Base-by-base conservation (phyloP, 2,113 vertebrate genomes). In the Camelus bactrianus region DNA sequence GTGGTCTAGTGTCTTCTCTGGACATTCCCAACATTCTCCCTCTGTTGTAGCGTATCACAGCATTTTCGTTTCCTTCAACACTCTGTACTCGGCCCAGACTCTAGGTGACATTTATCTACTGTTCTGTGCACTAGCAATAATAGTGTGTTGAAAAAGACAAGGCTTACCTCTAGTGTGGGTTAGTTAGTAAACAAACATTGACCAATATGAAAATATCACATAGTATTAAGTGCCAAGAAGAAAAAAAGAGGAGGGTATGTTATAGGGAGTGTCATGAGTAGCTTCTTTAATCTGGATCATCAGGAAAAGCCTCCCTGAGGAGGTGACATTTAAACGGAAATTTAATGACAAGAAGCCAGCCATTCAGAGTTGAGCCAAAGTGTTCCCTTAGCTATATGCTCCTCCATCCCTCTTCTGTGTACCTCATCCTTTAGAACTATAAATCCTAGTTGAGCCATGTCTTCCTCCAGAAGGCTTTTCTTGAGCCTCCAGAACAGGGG, bases 161-260 rank as follows among this genome's bases (percentile, higher is more conserved):
- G 26, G 65, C 54, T 64, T 64, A 89, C 15, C 4, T 88, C 75
- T 81, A 81, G 54, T n/a, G 26, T 72, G 26, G 17, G 42, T 52
- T 54, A 70, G 42, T 24, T 67, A 93, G 65, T 38, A 70, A 93
- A 62, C 35, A 75, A 93, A 79, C 52, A 81, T 19, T 30, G 11
- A 52, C 52, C 92, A 64, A 26, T 94, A 64, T 64, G 54, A 94
- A 93, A 80, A 70, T 26, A 65, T 89, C 65, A 81, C 32, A 60
- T 14, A 76, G 9, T 72, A 81, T 24, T 62, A 30, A 93, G 26
- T 48, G 48, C 35, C 42, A 35, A 32, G 91, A 88, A 88, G 42
- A 54, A 80, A 70, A 72, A 93, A 72, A 87, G 54, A 70, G 35
- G 75, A 94, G 65, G 42, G 10, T 42, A 19, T 10, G 19, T 26